phyloP scores from a whole-genome alignment of 2,797 vertebrate genomes.

The Malurus splendens region DNA sequence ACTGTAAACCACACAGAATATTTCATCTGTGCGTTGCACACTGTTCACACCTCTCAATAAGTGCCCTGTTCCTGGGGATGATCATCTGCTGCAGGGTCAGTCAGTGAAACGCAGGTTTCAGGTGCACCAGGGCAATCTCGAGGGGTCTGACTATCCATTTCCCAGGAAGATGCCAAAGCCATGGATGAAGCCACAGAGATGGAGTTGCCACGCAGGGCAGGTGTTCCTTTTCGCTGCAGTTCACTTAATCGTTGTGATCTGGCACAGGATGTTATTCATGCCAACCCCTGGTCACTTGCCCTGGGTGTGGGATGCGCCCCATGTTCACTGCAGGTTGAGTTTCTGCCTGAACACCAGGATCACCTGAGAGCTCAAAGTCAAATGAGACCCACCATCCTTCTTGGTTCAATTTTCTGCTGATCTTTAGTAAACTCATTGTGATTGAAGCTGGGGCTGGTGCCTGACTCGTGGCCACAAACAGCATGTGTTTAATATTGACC shows the following conservation, averaged over 20 bases:
- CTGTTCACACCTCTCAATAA: not conserved
- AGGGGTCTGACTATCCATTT: not conserved
- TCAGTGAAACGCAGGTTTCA: not conserved
- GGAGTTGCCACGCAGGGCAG: not conserved
- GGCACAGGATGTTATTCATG: not conserved
- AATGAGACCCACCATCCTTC: not conserved
- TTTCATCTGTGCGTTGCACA: not conserved
- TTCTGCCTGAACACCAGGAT: not conserved
- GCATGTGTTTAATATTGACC: not conserved
- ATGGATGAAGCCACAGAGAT: not conserved
- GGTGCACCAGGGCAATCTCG: not conserved
- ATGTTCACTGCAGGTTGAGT: not conserved
- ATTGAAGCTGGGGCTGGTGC: not conserved
- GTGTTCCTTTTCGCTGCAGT: not conserved
- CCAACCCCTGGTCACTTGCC: fast-evolving
- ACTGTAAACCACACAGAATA: not conserved
- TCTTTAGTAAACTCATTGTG: not conserved
- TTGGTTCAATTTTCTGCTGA: not conserved
- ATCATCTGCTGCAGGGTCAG: not conserved
- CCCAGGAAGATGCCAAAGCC: not conserved
- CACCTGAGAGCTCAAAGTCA: not conserved
- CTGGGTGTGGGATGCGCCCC: not conserved
- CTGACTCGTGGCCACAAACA: not conserved
- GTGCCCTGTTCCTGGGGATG: not conserved
- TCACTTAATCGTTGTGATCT: not conserved